A percentile compares a stretch with the other conserved stretches of the same genome.
phyloP scores from a whole-genome alignment of 2,113 vertebrate species.

The Lophura nycthemera region DNA sequence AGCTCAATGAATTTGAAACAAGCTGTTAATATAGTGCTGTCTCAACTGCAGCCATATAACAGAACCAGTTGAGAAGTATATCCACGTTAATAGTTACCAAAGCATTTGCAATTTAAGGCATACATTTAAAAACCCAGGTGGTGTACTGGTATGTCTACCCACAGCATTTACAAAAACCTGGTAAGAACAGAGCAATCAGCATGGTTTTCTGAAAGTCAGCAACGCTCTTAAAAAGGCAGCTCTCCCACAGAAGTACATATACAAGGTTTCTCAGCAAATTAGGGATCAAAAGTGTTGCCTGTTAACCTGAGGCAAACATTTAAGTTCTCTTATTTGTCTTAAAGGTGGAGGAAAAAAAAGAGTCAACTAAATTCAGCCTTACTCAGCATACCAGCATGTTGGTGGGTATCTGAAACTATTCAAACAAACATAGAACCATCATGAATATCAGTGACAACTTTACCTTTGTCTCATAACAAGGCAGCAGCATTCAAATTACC shows the following conservation, averaged over 20 bases:
- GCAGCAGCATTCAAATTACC: not conserved
- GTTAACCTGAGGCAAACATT: not conserved
- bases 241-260: not conserved
- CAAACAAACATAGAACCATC: not conserved
- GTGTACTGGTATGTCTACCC: fast-evolving
- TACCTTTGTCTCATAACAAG: not conserved
- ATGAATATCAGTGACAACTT: not conserved
- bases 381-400: fast-evolving
- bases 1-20: not conserved
- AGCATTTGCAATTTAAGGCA: not conserved
- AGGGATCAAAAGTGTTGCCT: not conserved
- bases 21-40: not conserved
- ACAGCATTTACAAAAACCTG: not conserved
- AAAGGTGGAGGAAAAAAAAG: not conserved
- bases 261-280: not conserved
- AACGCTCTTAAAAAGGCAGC: not conserved
- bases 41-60: not conserved
- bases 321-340: not conserved
- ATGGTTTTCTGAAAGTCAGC: not conserved
- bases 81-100: not conserved
- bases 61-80: not conserved
- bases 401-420: not conserved
- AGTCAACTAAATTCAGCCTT: not conserved
- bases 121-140: not conserved
- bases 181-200: not conserved